Base-by-base conservation (phyloP, 2,888 invertebrate genomes). In the Pseudococcus jackbeardsleyi region DNA sequence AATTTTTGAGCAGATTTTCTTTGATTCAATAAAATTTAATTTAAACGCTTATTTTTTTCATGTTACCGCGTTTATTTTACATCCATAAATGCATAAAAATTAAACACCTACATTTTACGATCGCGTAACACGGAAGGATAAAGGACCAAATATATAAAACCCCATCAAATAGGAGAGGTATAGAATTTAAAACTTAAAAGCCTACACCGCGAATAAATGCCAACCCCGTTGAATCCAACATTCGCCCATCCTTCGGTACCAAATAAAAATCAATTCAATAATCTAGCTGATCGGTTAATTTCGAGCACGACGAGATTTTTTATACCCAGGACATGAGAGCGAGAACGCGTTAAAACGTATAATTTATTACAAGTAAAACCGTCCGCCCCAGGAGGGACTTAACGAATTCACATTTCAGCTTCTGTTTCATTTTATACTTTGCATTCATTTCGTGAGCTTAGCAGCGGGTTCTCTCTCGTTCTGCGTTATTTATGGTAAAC, bases 401-500 rank as follows among this genome's bases (percentile, higher is more conserved):
- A 26, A 79, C 79, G 79, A 79, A 79, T 79, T 79, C 79, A 79
- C 79, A 42, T 26, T 79, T 42, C 79, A 42, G 79, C 79, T 79
- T 79, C 79, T 79, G 79, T 79, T 79, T 79, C 79, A 79, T 79
- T 79, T 79, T 79, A 79, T 79, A 42, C 79, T 79, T 79, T 42
- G 79, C 79, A 79, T 79, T 79, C 26, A 79, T 79, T 79, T 79
- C 79, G 42, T 79, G n/a, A 79, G 79, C 46, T 79, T 79, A 42
- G 42, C 79, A 79, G 79, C 79, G 79, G 79, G 79, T 79, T 77
- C 77, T 79, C 42, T 79, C 68, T 72, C n/a, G 33, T 12, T 72
- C 12, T 79, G 8, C 6, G 42, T 79, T 79, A 79, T 79, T 79
- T 79, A 79, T 79, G 79, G 79, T 79, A 79, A 79, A 79, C 79